Base-by-base conservation (phyloP, 2,797 vertebrate species). In the Alauda arvensis region DNA sequence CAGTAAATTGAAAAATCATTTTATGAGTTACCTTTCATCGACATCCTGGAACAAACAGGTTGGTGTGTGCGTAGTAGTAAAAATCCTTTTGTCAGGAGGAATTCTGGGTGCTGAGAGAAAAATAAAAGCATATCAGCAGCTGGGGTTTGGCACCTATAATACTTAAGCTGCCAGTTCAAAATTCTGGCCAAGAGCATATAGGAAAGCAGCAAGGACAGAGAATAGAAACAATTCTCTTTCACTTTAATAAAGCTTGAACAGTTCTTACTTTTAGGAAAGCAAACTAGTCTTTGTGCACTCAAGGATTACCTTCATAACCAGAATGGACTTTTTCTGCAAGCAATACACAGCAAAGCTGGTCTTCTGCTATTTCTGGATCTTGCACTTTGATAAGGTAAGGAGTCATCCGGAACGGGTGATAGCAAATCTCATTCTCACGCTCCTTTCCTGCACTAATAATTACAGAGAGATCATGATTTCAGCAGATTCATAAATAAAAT, bases 281-380 rank as follows among this genome's bases (percentile, higher is more conserved):
- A 60, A 66, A 53, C 3, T 3, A 24, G 11, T 39, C 8, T 77
- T 24, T 52, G 43, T 46, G 46, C 18, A 40, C 42, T 55, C 60
- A 57, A 56, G 31, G 8, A 31, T 96, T 95, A 99, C 99, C 99
- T 97, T 99, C 99, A 33, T 99, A 99, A 78, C 99, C 99, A 7
- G 99, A 99, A 96, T 99, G 99, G 74, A 99, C 98, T 80, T 98
- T 97, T 96, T 99, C 99, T 7, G 99, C 99, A 95, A 99, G 97
- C 88, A 99, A 95, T 85, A 99, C 97, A 93, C 99, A 99, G 97
- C 98, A 99, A 90, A 98, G 98, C 94, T 99, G 98, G 85, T 98
- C 98, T 69, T 98, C 98, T 2, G 97, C 87, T 21, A 97, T 97
- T 25, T 94, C 97, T 0, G 89, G 96, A 89, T 98, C 98, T 71